Evolutionary conservation across 1,140 invertebrate species (phyloP), one percentile per base, ranked within the genome.

Genomic region (Zaprionus gabonicus): DNA sequence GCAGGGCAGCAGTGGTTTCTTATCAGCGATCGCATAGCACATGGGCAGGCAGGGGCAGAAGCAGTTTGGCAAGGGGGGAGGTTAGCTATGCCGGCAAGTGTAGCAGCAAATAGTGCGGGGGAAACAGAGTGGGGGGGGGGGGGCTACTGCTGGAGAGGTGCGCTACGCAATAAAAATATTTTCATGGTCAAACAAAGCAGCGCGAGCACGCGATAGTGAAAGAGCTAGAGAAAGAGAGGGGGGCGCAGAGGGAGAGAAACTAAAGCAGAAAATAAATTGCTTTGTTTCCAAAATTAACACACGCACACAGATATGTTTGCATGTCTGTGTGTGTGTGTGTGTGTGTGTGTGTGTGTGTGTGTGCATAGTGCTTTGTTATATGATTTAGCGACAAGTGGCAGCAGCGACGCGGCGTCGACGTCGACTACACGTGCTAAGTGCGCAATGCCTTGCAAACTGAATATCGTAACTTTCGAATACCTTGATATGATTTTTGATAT

Each of bases 251-350:
- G 31, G 13, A 65, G 64, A 46, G 49, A 82, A 78, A 82, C 79
- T 82, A 82, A 78, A 82, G 74, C 78, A 82, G 74, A 60, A 78
- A 81, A 59, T 4, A 49, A 23, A 57, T 80, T 69, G 78, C 78
- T 80, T 80, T 80, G 78, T 80, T 55, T 71, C 71, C 51, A 80
- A 76, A 80, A 76, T 80, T 53, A 68, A 67, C 60, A 78, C 46
- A 80, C 5, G 0, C 17, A 36, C 66, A 59, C 65, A 27, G 38
- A 46, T 17, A n/a, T 44, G n/a, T 44, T 15, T 44, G 6, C 17
- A 17, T 17, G 7, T 44, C 13, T 44, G 6, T 17, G 44, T 23
- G 7, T 49, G 17, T 20, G 9, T 20, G 44, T 20, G 6, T 17
- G 44, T 23, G 7, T 49, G 17, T 20, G 9, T 20, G 44, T 20